Base-by-base conservation (phyloP, 2,113 vertebrate species). In the Dipodomys spectabilis region DNA sequence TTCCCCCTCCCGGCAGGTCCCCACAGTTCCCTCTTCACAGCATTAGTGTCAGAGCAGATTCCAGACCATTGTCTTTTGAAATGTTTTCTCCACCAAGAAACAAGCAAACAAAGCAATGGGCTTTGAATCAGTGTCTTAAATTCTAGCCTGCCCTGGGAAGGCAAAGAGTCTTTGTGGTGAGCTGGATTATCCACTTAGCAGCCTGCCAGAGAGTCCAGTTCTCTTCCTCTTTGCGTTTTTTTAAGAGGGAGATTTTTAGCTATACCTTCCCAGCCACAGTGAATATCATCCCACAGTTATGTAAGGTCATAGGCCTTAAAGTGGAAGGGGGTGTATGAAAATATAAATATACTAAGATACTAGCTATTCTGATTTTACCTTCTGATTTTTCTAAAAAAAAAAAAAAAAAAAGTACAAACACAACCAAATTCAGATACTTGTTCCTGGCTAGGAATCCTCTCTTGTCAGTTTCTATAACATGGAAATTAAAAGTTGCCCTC, bases 41-140 rank as follows among this genome's bases (percentile, higher is more conserved):
- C 64, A 83, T 86, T 88, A 7, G 3, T 88, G 67, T 90, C 88
- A 83, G 79, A 92, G 85, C 45, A 78, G 62, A 79, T 86, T 69
- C 82, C 49, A 75, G 67, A 49, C 39, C 30, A 80, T 44, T 90
- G 80, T 95, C 85, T 79, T 79, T 85, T 86, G 65, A 23, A 94
- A 75, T 28, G 6, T 75, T 91, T 91, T 77, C 75, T 39, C 71
- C 35, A 86, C 75, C 75, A 75, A 80, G 73, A 79, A 87, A 72
- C 39, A 81, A 87, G 20, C 28, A 91, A 92, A 86, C 82, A 78
- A 88, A 57, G 53, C 20, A 74, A 89, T 44, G 45, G 18, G 8
- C 22, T 79, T 86, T 82, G 80, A 92, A 88, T 93, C 81, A 86
- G 57, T 39, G 73, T 49, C 88, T 94, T 93, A 90, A 94, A 74